Evolutionary conservation across 2,113 vertebrate species (phyloP).

Genomic region (Prochilodus magdalenae): DNA sequence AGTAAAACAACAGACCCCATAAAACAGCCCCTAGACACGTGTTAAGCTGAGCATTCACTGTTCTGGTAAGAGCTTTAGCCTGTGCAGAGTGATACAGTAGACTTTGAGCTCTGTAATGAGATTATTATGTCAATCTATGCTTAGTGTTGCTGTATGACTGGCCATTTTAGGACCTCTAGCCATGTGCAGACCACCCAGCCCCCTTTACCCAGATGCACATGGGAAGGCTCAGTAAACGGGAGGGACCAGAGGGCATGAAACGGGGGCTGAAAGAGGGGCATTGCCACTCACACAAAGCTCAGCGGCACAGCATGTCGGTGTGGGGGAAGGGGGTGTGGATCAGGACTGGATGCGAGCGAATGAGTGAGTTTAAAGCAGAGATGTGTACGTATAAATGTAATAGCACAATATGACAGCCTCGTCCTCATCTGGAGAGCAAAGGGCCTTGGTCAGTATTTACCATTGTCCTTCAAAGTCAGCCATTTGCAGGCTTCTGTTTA

Average conservation of each 20-base stretch:
- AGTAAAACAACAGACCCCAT: not conserved
- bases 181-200: not conserved
- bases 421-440: no score
- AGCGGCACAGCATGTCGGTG: not conserved
- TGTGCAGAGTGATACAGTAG: slow-evolving; percentile 32
- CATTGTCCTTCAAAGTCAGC: no score
- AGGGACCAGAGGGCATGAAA: not conserved
- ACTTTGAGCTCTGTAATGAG: not conserved
- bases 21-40: not conserved
- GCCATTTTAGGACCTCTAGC: not conserved
- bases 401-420: no score
- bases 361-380: not conserved
- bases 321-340: not conserved
- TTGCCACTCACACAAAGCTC: not conserved
- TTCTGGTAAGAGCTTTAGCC: not conserved
- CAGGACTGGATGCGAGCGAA: not conserved
- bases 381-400: no score
- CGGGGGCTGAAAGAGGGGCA: not conserved
- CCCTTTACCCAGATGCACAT: not conserved
- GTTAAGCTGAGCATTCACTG: not conserved
- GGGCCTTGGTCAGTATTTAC: no score
- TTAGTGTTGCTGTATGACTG: not conserved
- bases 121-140: not conserved
- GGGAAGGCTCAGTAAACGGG: not conserved
- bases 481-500: no score